Conservation (phyloP, 2,113 vertebrate genomes). For the Sitta europaea region DNA sequence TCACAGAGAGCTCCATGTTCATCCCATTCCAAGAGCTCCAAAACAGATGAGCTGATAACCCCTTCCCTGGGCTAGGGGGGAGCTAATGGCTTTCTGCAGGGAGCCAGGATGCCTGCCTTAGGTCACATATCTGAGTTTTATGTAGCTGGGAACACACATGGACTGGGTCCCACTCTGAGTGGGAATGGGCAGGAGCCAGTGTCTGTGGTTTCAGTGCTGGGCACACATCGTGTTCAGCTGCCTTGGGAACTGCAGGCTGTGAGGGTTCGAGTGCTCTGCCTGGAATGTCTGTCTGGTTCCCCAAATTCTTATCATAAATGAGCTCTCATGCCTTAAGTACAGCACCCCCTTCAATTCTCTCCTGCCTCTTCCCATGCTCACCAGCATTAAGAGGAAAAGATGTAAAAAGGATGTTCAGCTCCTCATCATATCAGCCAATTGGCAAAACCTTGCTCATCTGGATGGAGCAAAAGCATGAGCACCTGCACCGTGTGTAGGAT, state of each 20-base stretch:
- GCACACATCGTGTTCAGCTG: fast-evolving
- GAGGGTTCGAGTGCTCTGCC: background rate
- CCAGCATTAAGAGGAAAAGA: background rate
- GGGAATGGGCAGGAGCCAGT: fast-evolving
- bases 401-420: background rate
- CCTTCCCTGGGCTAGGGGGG: no score
- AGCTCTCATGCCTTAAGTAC: background rate
- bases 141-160: background rate
- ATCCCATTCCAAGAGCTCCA: background rate
- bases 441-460: background rate
- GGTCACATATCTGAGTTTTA: background rate
- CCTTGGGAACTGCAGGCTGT: background rate
- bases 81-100: background rate
- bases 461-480: background rate
- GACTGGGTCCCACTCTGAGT: background rate
- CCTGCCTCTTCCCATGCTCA: background rate
- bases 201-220: background rate
- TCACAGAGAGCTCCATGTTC: background rate
- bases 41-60: background rate
- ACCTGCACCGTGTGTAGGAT: background rate
- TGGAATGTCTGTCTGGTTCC: background rate
- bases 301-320: background rate
- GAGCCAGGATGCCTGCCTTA: fast-evolving
- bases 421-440: background rate
- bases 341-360: background rate